These are phyloP conservation scores for Drosophila lacteicornis DNA, from an alignment of 1,140 invertebrate species.

Conservation along the genomic window DNA sequence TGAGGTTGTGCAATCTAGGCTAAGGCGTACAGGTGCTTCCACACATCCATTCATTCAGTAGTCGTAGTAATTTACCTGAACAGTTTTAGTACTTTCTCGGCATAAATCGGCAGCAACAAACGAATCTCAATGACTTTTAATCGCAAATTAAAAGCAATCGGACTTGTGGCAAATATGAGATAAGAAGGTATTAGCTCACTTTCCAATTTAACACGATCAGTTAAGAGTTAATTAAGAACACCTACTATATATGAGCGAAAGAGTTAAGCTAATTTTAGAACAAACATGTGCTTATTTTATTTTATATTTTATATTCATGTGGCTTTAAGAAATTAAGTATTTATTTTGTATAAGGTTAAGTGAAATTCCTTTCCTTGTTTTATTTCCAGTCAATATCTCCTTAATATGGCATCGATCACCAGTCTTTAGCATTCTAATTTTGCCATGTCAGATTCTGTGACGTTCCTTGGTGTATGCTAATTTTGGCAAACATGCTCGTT, in stretches of 20 bases:
- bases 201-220: constrained; percentile 13
- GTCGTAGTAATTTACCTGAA: background rate
- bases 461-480: constrained; percentile 40
- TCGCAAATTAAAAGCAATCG: constrained; percentile 11
- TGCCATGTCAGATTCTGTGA: constrained; percentile 5
- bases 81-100: background rate
- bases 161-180: constrained; percentile 8
- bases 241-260: background rate
- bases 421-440: constrained; percentile 3
- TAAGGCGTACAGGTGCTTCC: background rate
- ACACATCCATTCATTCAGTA: background rate
- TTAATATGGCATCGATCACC: constrained; percentile 9
- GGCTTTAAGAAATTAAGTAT: background rate
- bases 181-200: constrained; percentile 27
- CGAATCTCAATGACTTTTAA: constrained; percentile 15
- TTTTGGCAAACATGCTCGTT: constrained; percentile 44
- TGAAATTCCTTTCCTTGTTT: background rate
- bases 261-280: background rate
- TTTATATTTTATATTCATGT: background rate
- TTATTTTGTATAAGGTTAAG: background rate
- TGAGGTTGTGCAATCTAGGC: background rate
- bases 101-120: background rate
- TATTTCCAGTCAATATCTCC: too few relatives aligned
- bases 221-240: constrained; percentile 4
- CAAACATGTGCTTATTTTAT: background rate